Evolutionary conservation across 1,140 invertebrate species (phyloP).

Genomic region (honey bee (Apis mellifera)): DNA sequence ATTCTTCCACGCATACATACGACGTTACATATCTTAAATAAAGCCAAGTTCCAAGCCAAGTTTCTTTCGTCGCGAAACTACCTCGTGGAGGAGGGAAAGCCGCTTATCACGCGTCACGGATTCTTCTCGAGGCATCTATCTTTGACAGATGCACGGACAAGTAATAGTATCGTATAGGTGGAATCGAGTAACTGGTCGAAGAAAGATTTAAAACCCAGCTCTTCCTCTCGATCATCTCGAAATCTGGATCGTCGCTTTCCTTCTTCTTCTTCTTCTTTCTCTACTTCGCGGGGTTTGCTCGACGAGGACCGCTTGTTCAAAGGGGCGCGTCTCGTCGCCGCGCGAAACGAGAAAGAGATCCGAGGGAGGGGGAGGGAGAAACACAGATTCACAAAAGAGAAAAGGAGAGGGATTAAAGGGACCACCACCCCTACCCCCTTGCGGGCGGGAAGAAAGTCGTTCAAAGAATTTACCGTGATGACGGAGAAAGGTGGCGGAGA

Average conservation of each 20-base stretch:
- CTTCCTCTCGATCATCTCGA: background rate
- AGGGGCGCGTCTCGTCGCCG: background rate
- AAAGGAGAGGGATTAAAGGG: too few species aligned
- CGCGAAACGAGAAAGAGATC: background rate
- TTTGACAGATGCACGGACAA: constrained; percentile 17
- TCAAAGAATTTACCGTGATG: constrained; percentile 1
- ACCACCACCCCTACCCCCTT: too few species aligned
- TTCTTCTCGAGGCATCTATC: background rate
- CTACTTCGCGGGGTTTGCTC: too few species aligned
- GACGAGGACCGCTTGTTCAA: background rate
- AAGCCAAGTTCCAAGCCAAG: background rate
- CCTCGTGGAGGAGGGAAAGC: background rate
- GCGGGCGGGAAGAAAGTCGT: background rate
- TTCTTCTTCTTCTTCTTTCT: too few species aligned
- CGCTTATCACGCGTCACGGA: constrained; percentile 24
- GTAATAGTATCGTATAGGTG: background rate
- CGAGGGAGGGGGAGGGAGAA: background rate
- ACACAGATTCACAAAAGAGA: background rate
- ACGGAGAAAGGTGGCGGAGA: background rate
- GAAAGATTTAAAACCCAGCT: background rate
- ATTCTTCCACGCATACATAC: background rate
- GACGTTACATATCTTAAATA: background rate
- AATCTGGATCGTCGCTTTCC: background rate
- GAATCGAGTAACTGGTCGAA: background rate
- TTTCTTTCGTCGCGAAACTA: background rate